phyloP scores from a whole-genome alignment of 2,888 invertebrate species.

The Biston stratarius region DNA sequence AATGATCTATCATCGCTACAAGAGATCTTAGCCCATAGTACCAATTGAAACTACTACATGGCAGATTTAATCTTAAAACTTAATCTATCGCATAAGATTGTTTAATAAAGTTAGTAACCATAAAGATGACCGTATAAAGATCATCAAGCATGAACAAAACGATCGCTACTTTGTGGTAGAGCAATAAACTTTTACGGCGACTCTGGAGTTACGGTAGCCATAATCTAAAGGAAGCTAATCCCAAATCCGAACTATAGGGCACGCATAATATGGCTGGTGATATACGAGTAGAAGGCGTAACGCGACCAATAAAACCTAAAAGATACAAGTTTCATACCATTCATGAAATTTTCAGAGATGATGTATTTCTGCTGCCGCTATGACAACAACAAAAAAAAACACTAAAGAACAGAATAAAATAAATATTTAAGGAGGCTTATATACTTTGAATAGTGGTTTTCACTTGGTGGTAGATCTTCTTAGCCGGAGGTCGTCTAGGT shows the following conservation, averaged over 20 bases:
- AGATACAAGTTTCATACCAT: not conserved
- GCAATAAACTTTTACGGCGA: conserved; percentile 20
- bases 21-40: too few relatives aligned
- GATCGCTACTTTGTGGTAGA: conserved; percentile 24
- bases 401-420: too few relatives aligned
- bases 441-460: too few relatives aligned
- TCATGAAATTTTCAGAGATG: not conserved
- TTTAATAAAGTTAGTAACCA: conserved; percentile 20
- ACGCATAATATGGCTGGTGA: conserved; percentile 12
- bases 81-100: conserved; percentile 11
- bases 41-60: not conserved
- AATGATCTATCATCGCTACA: too few relatives aligned
- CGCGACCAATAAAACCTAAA: not conserved
- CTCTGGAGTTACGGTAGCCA: not conserved
- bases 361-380: too few relatives aligned
- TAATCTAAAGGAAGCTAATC: conserved; percentile 19
- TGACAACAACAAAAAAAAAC: too few relatives aligned
- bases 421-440: too few relatives aligned
- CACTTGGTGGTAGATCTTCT: too few relatives aligned
- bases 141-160: conserved; percentile 19
- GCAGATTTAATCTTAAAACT: conserved; percentile 6
- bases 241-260: conserved; percentile 3
- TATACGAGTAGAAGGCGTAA: conserved; percentile 10
- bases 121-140: conserved; percentile 20
- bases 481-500: too few relatives aligned